Evolutionary conservation across 2,797 vertebrate genomes (phyloP), one percentile per base, ranked within the genome.

Genomic region (Chromobotia macracanthus): DNA sequence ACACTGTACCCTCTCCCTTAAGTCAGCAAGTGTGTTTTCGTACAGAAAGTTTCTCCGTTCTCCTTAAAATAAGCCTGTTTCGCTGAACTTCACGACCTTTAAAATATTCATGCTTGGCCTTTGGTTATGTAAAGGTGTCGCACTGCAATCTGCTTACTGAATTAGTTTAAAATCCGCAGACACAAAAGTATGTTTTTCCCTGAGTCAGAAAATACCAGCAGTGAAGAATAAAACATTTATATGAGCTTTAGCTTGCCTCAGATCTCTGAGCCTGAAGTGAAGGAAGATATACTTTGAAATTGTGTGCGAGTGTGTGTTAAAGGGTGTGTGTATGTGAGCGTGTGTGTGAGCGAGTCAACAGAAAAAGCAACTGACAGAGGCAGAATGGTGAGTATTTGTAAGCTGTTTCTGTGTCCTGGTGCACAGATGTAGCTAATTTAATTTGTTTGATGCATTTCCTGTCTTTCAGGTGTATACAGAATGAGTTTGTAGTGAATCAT

Each of bases 91-190:
- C 83, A 82, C 87, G 87, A 84, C 83, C 76, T 84, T 73, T 88
- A 80, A 89, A 90, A 90, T 89, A 90, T 89, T 88, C 85, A 87
- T 79, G 66, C 77, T 80, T 60, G 51, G 88, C 89, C 86, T 15
- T 77, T 82, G 87, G 84, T 90, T 88, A 80, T 87, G 86, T 90
- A 89, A 91, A 91, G 87, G 84, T 88, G 86, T 87, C 88, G 81
- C 85, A 84, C 82, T 79, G 85, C 86, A 91, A 85, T 89, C 87
- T 91, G 89, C 89, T 91, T 90, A 88, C 88, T 86, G 87, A 83
- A 86, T 85, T 84, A 85, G 81, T 89, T 90, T 87, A 89, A 89
- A 88, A 89, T 89, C 82, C 84, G 86, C 87, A 44, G 44, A 81
- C 72, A 65, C 65, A 53, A 77, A 77, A 66, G 53, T 72, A 19